phyloP scores from a whole-genome alignment of 1,140 invertebrate species.

The Orchesella cincta region DNA sequence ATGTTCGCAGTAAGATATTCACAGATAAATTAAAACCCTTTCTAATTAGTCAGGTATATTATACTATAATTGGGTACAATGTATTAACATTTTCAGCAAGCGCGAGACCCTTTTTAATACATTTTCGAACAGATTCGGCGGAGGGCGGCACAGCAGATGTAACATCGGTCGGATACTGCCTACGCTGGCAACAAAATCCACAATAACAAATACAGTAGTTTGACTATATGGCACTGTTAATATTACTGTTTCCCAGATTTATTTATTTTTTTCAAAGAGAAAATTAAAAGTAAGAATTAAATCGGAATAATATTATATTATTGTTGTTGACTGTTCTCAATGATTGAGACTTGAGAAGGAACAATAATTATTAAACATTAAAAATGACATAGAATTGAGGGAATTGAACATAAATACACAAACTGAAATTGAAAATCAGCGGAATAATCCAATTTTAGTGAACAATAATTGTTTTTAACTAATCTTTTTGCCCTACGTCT shows the following conservation, averaged over 20 bases:
- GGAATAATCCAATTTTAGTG: too few relatives aligned
- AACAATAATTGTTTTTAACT: too few relatives aligned
- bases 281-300: too few relatives aligned
- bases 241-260: too few relatives aligned
- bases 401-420: background rate
- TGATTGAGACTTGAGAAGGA: background rate
- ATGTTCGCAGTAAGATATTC: conserved; percentile 44
- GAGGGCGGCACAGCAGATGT: conserved; percentile 23
- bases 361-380: background rate
- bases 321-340: too few relatives aligned
- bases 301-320: too few relatives aligned
- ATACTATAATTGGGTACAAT: background rate
- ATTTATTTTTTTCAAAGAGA: background rate
- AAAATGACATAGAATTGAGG: background rate
- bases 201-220: conserved; percentile 20
- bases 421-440: too few relatives aligned
- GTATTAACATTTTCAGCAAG: conserved; percentile 37
- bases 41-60: background rate
- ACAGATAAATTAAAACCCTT: background rate
- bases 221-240: background rate
- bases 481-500: too few relatives aligned
- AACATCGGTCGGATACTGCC: conserved; percentile 42
- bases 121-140: conserved; percentile 38
- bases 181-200: conserved; percentile 49
- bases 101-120: conserved; percentile 45